Conservation (phyloP, 2,113 vertebrate species). For the Taxidea taxus region DNA sequence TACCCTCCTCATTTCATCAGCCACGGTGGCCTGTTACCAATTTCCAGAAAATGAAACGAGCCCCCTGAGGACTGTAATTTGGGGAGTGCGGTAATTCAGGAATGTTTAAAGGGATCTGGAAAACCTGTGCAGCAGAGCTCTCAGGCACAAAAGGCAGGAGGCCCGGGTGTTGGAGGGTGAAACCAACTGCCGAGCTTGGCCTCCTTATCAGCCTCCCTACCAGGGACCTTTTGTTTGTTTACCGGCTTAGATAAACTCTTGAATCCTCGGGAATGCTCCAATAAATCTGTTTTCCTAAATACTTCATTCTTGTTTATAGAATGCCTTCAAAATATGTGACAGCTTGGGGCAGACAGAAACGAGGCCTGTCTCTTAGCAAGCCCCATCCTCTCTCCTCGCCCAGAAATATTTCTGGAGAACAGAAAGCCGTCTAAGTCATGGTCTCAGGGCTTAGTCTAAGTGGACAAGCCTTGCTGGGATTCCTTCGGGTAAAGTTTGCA, state of each 20-base stretch:
- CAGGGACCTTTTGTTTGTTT: constrained; percentile 59
- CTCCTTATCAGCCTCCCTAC: constrained; percentile 62
- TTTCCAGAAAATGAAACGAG: constrained; percentile 80
- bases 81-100: constrained; percentile 77
- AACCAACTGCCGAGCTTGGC: background rate
- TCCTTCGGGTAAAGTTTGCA: background rate
- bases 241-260: constrained; percentile 66
- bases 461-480: constrained; percentile 12
- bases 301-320: constrained; percentile 62
- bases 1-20: constrained; percentile 78
- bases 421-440: constrained; percentile 33
- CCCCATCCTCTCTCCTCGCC: background rate
- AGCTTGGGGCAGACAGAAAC: constrained; percentile 46
- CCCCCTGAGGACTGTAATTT: constrained; percentile 79
- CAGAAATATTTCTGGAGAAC: constrained; percentile 54
- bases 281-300: constrained; percentile 74
- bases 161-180: background rate
- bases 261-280: constrained; percentile 62
- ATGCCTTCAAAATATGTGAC: background rate
- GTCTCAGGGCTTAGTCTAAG: constrained; percentile 53
- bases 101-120: constrained; percentile 76
- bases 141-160: constrained; percentile 49
- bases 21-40: constrained; percentile 79
- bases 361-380: background rate
- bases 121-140: constrained; percentile 67